Conservation (phyloP, 1,140 invertebrate genomes). For the Papilio dardanus region DNA sequence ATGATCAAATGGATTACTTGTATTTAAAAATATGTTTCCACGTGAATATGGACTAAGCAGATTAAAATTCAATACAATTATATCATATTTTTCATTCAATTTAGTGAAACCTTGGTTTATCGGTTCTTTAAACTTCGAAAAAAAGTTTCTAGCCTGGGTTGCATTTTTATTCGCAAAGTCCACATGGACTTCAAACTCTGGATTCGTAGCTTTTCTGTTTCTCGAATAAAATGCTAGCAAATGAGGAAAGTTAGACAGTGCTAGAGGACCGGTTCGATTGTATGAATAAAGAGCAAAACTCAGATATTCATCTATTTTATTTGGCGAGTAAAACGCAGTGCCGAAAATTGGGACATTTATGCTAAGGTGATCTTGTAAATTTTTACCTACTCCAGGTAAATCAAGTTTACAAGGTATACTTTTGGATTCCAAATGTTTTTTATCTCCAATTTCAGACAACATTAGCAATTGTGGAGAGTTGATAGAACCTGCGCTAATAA, state of each 20-base stretch:
- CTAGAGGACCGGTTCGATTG: slow-evolving; percentile 60
- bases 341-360: slow-evolving; percentile 48
- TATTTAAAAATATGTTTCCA: slow-evolving; percentile 74
- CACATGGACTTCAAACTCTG: slow-evolving; percentile 68
- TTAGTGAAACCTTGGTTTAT: slow-evolving; percentile 66
- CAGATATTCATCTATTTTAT: slow-evolving; percentile 43
- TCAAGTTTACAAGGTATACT: slow-evolving; percentile 78
- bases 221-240: slow-evolving; percentile 62
- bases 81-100: slow-evolving; percentile 66
- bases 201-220: slow-evolving; percentile 47
- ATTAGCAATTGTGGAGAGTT: slow-evolving; percentile 76
- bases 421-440: slow-evolving; percentile 55
- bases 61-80: slow-evolving; percentile 66
- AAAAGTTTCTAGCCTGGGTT: slow-evolving; percentile 21
- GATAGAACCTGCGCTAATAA: slow-evolving; percentile 77
- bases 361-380: slow-evolving; percentile 84
- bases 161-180: slow-evolving; percentile 50
- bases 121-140: slow-evolving; percentile 58
- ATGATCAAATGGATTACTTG: slow-evolving; percentile 74
- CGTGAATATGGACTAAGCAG: slow-evolving; percentile 81
- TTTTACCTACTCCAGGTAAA: slow-evolving; percentile 85
- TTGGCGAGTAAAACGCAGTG: slow-evolving; percentile 32
- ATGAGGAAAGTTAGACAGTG: slow-evolving; percentile 49
- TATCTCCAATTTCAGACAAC: slow-evolving; percentile 67
- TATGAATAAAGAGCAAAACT: slow-evolving; percentile 60